phyloP scores from a whole-genome alignment of 2,888 invertebrate species.

The Shargacucullia verbasci region DNA sequence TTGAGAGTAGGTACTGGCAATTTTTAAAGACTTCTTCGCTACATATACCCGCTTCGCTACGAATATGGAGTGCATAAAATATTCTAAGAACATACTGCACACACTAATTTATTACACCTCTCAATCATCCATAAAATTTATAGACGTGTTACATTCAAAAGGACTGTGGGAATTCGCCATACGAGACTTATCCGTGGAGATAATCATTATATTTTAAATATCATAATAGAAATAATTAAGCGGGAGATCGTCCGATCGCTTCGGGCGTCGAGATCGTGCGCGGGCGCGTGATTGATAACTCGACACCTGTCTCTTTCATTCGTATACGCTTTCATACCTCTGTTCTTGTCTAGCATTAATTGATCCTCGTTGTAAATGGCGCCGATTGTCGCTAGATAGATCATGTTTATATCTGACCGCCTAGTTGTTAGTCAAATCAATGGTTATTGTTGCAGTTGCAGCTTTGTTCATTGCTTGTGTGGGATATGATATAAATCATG shows the following conservation, averaged over 20 bases:
- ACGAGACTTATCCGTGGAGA: constrained; percentile 68
- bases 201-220: constrained; percentile 86
- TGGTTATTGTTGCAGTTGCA: constrained; percentile 61
- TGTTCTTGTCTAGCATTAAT: constrained; percentile 80
- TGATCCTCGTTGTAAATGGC: constrained; percentile 84
- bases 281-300: constrained; percentile 87
- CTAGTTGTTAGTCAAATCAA: constrained; percentile 79
- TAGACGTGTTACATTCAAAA: constrained; percentile 64
- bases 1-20: too few relatives aligned
- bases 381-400: constrained; percentile 83
- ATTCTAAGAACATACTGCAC: constrained; percentile 13
- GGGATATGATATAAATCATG: constrained; percentile 26
- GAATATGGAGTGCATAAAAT: neutral
- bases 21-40: too few relatives aligned
- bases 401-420: constrained; percentile 77
- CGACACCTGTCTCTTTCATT: constrained; percentile 66
- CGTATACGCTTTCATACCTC: constrained; percentile 46
- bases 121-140: constrained; percentile 63
- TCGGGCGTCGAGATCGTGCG: constrained; percentile 81
- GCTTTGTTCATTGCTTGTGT: constrained; percentile 28
- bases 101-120: constrained; percentile 51
- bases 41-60: too few relatives aligned
- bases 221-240: constrained; percentile 89
- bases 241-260: constrained; percentile 82
- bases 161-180: constrained; percentile 83